Evolutionary conservation across 2,113 vertebrate genomes (phyloP).

Genomic region (Glaucomys volans): DNA sequence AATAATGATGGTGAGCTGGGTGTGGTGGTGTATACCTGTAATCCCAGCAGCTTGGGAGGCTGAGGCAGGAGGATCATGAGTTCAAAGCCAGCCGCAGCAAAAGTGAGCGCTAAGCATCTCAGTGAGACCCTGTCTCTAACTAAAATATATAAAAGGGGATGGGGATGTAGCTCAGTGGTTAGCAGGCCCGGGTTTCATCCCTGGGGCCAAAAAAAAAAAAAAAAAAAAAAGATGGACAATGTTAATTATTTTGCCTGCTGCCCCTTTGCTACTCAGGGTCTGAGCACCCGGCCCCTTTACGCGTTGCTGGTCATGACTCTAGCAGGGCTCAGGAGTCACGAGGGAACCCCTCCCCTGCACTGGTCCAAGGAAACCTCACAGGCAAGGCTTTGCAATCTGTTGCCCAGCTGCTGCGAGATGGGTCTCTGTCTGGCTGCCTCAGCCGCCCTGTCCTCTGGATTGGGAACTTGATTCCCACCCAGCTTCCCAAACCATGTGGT

Average conservation of each 20-base stretch:
- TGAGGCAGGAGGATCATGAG: too few species aligned
- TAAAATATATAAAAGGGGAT: not conserved
- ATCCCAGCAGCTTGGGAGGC: too few species aligned
- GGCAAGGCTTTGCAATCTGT: not conserved
- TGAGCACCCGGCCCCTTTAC: too few species aligned
- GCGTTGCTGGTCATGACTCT: too few species aligned
- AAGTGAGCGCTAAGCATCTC: too few species aligned
- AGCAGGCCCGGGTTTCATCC: not conserved
- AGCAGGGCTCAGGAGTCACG: not conserved
- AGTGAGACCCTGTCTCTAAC: too few species aligned
- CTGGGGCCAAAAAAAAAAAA: too few species aligned
- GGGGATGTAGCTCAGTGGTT: not conserved
- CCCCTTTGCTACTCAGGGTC: not conserved
- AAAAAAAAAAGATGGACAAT: not conserved
- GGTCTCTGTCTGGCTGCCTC: not conserved
- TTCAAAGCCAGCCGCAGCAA: too few species aligned
- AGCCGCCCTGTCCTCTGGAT: too few species aligned
- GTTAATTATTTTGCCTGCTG: too few species aligned
- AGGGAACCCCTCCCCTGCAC: not conserved
- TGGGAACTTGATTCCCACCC: not conserved
- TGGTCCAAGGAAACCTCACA: not conserved
- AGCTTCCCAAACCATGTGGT: not conserved
- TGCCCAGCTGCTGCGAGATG: accelerated
- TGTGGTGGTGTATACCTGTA: accelerated
- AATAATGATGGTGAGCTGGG: not conserved